Evolutionary conservation across 2,113 vertebrate genomes (phyloP).

Genomic region (Barbus barbus): DNA sequence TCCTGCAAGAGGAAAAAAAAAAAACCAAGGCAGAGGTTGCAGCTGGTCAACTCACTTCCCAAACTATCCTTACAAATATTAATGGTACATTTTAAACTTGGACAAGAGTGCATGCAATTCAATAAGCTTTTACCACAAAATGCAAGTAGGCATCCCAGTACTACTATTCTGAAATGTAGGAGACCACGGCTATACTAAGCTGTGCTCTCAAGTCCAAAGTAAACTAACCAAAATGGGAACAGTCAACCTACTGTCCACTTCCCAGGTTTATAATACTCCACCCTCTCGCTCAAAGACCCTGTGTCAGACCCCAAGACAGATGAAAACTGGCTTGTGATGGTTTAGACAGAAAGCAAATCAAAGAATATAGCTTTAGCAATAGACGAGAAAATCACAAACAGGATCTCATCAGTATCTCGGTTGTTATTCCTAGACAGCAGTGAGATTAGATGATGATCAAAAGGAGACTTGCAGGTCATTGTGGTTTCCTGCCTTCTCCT

Average conservation of each 20-base stretch:
- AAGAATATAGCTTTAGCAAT: background rate
- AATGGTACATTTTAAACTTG: too few relatives aligned
- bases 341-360: background rate
- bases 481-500: background rate
- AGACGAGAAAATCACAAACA: background rate
- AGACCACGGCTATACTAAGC: background rate
- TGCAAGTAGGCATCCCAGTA: background rate
- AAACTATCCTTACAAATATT: too few relatives aligned
- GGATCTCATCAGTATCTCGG: background rate
- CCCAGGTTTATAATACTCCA: constrained; percentile 17
- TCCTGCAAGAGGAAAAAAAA: too few relatives aligned
- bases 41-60: too few relatives aligned
- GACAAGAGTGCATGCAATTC: too few relatives aligned
- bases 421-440: background rate
- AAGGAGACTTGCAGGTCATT: background rate
- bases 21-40: too few relatives aligned
- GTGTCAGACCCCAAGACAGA: background rate
- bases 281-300: constrained; percentile 11
- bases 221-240: background rate
- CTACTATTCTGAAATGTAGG: background rate
- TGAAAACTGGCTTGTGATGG: background rate
- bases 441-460: background rate
- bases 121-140: constrained; percentile 7
- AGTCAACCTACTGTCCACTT: background rate
- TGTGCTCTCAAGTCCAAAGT: background rate